Evolutionary conservation across 2,797 vertebrate species (phyloP), one percentile per base, ranked within the genome.

Genomic region (Ambastaia sidthimunki): DNA sequence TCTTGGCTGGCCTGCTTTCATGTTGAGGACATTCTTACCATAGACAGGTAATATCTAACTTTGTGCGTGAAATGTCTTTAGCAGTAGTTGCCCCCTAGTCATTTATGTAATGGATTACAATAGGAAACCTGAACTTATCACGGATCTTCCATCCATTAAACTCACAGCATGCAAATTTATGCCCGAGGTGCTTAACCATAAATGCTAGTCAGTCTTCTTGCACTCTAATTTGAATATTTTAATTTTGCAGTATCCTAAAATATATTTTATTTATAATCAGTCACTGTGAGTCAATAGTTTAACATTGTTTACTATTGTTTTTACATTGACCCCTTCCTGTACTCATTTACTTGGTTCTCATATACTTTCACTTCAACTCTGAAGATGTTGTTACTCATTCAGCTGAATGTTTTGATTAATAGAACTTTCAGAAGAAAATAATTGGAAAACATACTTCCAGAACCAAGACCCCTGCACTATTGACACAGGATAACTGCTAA

Each of bases 131-230:
- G 70, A 70, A 75, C 54, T 71, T 70, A 69, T 80, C 37, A 10
- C 71, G 73, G 37, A 60, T 65, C 50, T 41, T 78, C 79, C 60
- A 75, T 82, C 76, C 62, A 37, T 72, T 83, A 81, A 72, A 72
- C 65, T 19, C 12, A 60, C 44, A 62, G 47, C 71, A 63, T 76
- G 16, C 11, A 41, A 23, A 70, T 75, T 62, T 37, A 52, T 13
- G 1, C 1, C 63, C 81, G 60, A 31, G 28, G 28, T 70, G 28
- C 54, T 76, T 31, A 23, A 21, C 63, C 21, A 52, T 71, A 50
- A 63, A 48, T 55, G 25, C 34, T 21, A 31, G 47, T 66, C 11
- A n/a, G 41, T 16, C 25, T 13, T 28, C 15, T 28, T 25, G 6
- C 12, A 0, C 57, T 5, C 23, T 11, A 15, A 15, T 23, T 60